Conservation (phyloP, 2,888 invertebrate species). For the Xylota segnis region DNA sequence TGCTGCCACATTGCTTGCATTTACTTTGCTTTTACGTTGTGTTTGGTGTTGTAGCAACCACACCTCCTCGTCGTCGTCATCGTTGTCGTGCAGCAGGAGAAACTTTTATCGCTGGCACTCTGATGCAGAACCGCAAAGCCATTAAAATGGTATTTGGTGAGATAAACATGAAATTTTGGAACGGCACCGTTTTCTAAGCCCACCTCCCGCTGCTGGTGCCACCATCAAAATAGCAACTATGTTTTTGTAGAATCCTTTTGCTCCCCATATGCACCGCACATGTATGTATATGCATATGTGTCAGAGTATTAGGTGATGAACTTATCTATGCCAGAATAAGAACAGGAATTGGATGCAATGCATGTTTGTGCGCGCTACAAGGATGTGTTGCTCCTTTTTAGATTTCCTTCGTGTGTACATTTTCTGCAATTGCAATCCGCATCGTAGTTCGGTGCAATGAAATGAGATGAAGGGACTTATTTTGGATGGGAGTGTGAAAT, state of each 20-base stretch:
- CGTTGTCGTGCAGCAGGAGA: slow-evolving; percentile 24
- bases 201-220: slow-evolving; percentile 13
- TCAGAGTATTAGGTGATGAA: slow-evolving; percentile 69
- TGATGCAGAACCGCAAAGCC: slow-evolving; percentile 71
- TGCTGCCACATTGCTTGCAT: slow-evolving; percentile 56
- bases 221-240: slow-evolving; percentile 45
- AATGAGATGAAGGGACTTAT: slow-evolving; percentile 42
- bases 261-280: not conserved
- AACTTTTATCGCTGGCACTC: slow-evolving; percentile 73
- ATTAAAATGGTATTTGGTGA: slow-evolving; percentile 75
- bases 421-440: slow-evolving; percentile 65
- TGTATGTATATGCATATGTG: slow-evolving; percentile 35
- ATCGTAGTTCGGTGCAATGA: slow-evolving; percentile 51
- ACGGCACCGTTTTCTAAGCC: slow-evolving; percentile 55
- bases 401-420: slow-evolving; percentile 39
- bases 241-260: slow-evolving; percentile 10
- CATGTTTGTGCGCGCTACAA: slow-evolving; percentile 52
- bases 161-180: slow-evolving; percentile 73
- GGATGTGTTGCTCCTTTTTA: slow-evolving; percentile 59
- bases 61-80: slow-evolving; percentile 20
- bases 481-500: slow-evolving; percentile 32
- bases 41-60: slow-evolving; percentile 50
- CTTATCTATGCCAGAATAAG: slow-evolving; percentile 63
- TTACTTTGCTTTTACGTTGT: slow-evolving; percentile 57
- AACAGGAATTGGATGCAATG: slow-evolving; percentile 47